Conservation (phyloP, 2,888 invertebrate species). For the Tineola bisselliella region DNA sequence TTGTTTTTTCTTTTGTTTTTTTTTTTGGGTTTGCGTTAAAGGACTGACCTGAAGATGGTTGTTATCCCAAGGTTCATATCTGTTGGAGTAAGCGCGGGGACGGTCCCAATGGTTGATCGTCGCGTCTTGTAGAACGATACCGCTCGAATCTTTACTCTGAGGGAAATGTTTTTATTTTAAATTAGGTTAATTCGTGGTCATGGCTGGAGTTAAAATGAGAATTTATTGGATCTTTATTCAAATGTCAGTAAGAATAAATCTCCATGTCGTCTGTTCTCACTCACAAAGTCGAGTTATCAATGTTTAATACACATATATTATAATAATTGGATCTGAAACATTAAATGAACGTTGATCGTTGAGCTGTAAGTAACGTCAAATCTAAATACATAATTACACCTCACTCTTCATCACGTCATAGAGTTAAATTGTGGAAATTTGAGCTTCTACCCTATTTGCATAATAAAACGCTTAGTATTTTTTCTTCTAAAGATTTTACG, state of each 20-base stretch:
- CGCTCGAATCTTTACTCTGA: slow-evolving; percentile 77
- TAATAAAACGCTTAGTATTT: too few species aligned
- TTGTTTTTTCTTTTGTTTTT: too few species aligned
- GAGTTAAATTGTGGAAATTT: neutral
- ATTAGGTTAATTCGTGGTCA: neutral
- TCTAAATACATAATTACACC: neutral
- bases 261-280: too few species aligned
- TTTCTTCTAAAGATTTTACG: too few species aligned
- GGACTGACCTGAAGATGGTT: slow-evolving; percentile 57
- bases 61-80: slow-evolving; percentile 83
- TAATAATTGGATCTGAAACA: too few species aligned
- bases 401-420: neutral
- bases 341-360: neutral
- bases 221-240: too few species aligned
- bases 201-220: too few species aligned
- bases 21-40: neutral
- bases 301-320: too few species aligned
- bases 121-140: slow-evolving; percentile 73
- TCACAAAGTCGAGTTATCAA: too few species aligned
- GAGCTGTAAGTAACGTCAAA: neutral
- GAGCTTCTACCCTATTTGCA: too few species aligned
- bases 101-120: slow-evolving; percentile 84
- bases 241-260: too few species aligned
- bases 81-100: slow-evolving; percentile 80
- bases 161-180: slow-evolving; percentile 27